Evolutionary conservation across 2,797 vertebrate genomes (phyloP), one percentile per base, ranked within the genome.

Genomic region (Cirrhinus molitorella): DNA sequence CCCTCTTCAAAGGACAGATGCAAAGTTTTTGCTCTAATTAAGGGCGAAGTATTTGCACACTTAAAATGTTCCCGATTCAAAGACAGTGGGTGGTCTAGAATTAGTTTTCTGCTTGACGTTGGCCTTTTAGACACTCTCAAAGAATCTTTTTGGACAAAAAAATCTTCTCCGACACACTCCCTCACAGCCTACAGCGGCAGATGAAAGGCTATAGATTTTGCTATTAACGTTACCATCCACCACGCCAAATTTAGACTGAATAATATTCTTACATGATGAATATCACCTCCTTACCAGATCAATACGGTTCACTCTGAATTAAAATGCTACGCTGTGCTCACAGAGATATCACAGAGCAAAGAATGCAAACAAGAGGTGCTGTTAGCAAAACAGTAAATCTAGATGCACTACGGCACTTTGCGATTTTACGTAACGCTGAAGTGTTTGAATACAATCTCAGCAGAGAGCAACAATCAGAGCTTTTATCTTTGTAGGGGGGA

Each of bases 1-100:
- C 70, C 82, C 88, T 89, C 85, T 85, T 88, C 78, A 90, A 85
- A 90, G 83, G 83, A 89, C 87, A 88, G 86, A 63, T 85, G 31
- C 51, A 89, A 87, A 85, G 85, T 87, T 88, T 84, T 83, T 21
- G 5, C 28, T 79, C 84, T 88, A 84, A 86, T 88, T 88, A 88
- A 57, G 85, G 83, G 85, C 17, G 51, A 80, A 90, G 75, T 17
- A 81, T 51, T 84, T 51, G 65, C 80, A 49, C 81, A 73, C 66
- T 83, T 57, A 83, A 82, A 79, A 84, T 76, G 77, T 49, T 75
- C 68, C 55, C 63, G 9, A 63, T 79, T 88, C 79, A 85, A 71
- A 86, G 80, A 45, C 81, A 31, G 77, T 83, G 70, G 67, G 79
- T 16, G 80, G 70, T 70, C 77, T 65, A 65, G 63, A 83, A 86